Evolutionary conservation across 2,797 vertebrate genomes (phyloP).

Genomic region (Pseudocheirus occidentalis): DNA sequence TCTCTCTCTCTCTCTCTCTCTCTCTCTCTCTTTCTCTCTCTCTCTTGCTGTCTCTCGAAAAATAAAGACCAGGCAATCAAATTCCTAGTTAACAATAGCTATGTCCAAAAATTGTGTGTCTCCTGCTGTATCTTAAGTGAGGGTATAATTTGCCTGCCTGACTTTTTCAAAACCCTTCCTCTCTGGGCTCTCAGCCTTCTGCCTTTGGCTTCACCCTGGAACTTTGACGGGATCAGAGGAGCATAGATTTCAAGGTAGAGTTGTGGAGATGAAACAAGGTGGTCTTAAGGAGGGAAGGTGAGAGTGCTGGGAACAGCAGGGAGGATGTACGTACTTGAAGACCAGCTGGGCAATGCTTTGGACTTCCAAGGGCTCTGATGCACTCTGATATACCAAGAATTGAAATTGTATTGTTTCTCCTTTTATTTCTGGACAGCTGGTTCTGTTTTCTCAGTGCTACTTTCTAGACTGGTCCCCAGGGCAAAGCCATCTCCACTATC

Average conservation of each 20-base stretch:
- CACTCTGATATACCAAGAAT: neutral
- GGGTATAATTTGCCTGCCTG: neutral
- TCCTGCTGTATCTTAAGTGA: neutral
- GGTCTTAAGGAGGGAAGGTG: neutral
- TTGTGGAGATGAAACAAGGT: neutral
- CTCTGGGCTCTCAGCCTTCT: neutral
- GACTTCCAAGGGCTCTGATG: neutral
- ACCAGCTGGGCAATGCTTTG: neutral
- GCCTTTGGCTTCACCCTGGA: neutral
- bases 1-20: too few species aligned
- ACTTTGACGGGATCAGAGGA: neutral
- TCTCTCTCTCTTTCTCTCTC: too few species aligned
- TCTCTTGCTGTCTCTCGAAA: too few species aligned
- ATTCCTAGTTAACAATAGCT: neutral
- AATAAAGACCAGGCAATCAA: neutral
- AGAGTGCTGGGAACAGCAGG: neutral
- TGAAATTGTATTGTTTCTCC: neutral
- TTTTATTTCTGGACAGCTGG: conserved; percentile 53
- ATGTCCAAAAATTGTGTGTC: neutral
- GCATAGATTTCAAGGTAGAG: neutral
- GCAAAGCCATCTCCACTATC: conserved; percentile 41
- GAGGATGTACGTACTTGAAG: neutral
- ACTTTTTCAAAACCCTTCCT: neutral
- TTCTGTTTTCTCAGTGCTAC: conserved; percentile 46
- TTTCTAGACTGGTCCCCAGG: conserved; percentile 65